Evolutionary conservation across 2,113 vertebrate genomes (phyloP), one percentile per base, ranked within the genome.

Genomic region (Melanocharis versteri): DNA sequence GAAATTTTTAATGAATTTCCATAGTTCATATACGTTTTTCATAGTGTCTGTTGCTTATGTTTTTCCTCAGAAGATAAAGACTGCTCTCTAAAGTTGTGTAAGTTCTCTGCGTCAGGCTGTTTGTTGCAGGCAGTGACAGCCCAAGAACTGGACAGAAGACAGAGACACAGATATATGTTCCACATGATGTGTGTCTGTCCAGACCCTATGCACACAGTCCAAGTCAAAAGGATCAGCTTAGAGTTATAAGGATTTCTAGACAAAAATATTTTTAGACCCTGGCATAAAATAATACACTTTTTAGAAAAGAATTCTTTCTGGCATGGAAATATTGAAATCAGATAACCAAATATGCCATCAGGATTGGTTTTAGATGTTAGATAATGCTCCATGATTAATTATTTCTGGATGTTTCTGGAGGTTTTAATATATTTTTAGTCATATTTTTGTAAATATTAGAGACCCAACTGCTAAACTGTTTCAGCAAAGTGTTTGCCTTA

Each of bases 171-270:
- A 51, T 13, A 15, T 8, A 4, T 11, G 18, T 75, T 70, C 22
- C 57, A 17, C 23, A 5, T 23, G 18, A 13, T 0, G 0, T 6
- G 2, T 73, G 26, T 33, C 27, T 85, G 15, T 54, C 31, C 23
- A 40, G 18, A 27, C 11, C 2, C 5, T n/a, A 6, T n/a, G 4
- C 23, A 50, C 0, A 0, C 13, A 62, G 39, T 77, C 22, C 2
- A 4, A 69, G 27, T 27, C 28, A 60, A 78, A 92, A 84, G 7
- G 12, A 39, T 42, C 21, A 56, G 21, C 24, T 65, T 39, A 57
- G 22, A 73, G 37, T 35, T 66, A 22, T 9, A 83, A 42, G 40
- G 68, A 12, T 48, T 82, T 78, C 35, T 51, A 10, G 15, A 62
- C 5, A 53, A 53, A 66, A 53, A n/a, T 64, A 42, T 12, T 33